These are phyloP conservation scores for Chlorodrepanis virens DNA, from an alignment of 2,113 vertebrate species.

Conservation along the genomic window DNA sequence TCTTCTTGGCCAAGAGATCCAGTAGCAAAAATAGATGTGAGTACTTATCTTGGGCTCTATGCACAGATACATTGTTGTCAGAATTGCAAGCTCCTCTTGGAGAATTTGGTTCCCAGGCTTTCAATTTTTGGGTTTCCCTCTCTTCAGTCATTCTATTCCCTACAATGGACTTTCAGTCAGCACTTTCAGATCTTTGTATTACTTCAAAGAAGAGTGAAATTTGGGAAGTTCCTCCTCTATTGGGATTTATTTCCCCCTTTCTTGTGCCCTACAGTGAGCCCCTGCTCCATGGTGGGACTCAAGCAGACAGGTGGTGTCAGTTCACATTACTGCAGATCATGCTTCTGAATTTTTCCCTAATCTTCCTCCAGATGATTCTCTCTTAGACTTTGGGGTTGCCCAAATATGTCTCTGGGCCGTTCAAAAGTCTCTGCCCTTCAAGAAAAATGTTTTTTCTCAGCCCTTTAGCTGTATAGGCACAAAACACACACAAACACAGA, in stretches of 20 bases:
- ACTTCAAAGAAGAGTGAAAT: not conserved
- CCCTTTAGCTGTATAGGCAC: not conserved
- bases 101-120: not conserved
- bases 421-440: not conserved
- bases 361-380: not conserved
- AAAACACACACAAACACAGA: not conserved
- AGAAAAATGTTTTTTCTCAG: not conserved
- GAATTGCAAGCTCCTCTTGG: not conserved
- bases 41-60: not conserved
- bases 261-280: not conserved
- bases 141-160: not conserved
- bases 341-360: not conserved
- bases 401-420: not conserved
- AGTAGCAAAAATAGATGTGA: not conserved
- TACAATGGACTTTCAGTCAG: not conserved
- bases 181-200: not conserved
- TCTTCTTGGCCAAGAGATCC: not conserved
- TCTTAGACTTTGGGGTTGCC: not conserved
- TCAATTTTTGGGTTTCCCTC: not conserved
- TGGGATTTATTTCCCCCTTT: not conserved
- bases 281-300: not conserved
- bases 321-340: not conserved
- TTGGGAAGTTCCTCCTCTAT: not conserved
- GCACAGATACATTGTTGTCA: fast-evolving
- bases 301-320: not conserved